Evolutionary conservation across 2,113 vertebrate genomes (phyloP).

Genomic region (Cheilinus undulatus): DNA sequence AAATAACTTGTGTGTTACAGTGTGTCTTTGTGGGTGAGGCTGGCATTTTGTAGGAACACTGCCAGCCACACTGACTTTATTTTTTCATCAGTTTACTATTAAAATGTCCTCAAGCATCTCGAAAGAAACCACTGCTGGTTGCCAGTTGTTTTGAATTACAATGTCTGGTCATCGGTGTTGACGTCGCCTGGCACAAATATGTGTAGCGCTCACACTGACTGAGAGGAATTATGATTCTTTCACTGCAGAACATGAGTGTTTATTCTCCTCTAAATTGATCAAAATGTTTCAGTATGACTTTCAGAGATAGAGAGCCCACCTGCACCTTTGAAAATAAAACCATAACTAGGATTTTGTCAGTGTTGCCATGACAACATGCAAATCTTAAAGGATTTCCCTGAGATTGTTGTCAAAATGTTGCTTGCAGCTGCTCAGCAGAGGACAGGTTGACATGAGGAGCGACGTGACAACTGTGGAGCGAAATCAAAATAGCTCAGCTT

Average conservation of each 20-base stretch:
- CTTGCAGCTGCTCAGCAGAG: constrained; percentile 34
- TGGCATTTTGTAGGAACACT: not conserved
- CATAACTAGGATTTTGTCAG: constrained; percentile 2
- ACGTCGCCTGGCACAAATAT: not conserved
- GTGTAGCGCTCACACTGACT: not conserved
- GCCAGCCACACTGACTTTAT: not conserved
- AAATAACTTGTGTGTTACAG: not conserved
- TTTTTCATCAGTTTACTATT: constrained; percentile 16
- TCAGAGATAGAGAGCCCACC: not conserved
- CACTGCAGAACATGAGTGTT: not conserved
- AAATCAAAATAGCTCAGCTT: constrained; percentile 31
- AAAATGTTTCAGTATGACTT: not conserved
- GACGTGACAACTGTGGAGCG: constrained; percentile 17
- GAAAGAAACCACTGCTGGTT: not conserved
- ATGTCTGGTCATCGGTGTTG: not conserved
- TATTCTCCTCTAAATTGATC: not conserved
- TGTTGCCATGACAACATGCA: constrained; percentile 55
- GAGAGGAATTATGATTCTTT: not conserved
- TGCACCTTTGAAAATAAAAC: constrained; percentile 5
- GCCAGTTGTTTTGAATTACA: not conserved
- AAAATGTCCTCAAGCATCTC: constrained; percentile 14
- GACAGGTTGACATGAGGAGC: constrained; percentile 14
- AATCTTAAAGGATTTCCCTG: constrained; percentile 36
- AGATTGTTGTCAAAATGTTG: constrained; percentile 44
- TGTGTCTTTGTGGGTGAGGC: constrained; percentile 6